A percentile compares a stretch with the other conserved stretches of the same genome.
Evolutionary conservation across 2,888 invertebrate species (phyloP).

Genomic region (Mythimna loreyi): DNA sequence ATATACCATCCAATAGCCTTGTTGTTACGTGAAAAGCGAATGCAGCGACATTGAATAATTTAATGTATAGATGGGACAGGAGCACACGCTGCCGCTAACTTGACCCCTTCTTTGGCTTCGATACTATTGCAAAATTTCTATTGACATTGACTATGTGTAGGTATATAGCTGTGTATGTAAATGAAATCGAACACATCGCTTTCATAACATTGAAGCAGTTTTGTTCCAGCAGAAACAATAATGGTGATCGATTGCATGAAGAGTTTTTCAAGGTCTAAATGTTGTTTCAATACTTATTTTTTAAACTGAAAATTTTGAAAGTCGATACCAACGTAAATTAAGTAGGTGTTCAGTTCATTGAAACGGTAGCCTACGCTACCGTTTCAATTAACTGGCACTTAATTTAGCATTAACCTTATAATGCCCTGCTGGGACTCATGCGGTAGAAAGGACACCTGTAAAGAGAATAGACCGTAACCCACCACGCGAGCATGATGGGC

Average conservation of each 20-base stretch:
- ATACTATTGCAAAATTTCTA: conserved; percentile 74
- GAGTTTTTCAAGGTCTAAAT: conserved; percentile 21
- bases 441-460: no score
- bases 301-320: not conserved
- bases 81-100: conserved; percentile 62
- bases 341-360: not conserved
- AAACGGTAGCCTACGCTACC: no score
- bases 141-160: conserved; percentile 71
- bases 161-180: conserved; percentile 52
- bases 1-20: conserved; percentile 12
- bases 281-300: not conserved
- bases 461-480: no score
- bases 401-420: no score
- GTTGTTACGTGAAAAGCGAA: conserved; percentile 35
- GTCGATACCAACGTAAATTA: not conserved
- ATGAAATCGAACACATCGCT: conserved; percentile 67
- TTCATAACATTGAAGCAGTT: conserved; percentile 61
- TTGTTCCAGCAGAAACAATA: conserved; percentile 48
- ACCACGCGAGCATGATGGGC: no score
- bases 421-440: no score
- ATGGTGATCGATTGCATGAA: conserved; percentile 29
- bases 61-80: conserved; percentile 43
- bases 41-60: conserved; percentile 61
- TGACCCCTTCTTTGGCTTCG: conserved; percentile 70
- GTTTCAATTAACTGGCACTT: no score